phyloP scores from a whole-genome alignment of 2,113 vertebrate species.

The Ctenodactylus gundi region DNA sequence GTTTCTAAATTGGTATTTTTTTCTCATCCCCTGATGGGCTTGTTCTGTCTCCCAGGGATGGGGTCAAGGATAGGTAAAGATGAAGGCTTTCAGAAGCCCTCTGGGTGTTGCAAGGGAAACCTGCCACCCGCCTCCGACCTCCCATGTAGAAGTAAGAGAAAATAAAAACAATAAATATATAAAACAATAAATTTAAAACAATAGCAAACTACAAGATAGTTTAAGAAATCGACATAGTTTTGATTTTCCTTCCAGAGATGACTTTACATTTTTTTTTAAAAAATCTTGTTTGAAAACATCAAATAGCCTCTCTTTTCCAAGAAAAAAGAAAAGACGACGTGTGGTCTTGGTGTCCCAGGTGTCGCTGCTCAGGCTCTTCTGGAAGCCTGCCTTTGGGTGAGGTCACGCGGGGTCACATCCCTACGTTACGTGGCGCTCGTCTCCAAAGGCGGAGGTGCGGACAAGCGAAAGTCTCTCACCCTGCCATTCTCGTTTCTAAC shows the following conservation, averaged over 20 bases:
- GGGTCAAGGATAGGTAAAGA: neutral
- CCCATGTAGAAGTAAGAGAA: neutral
- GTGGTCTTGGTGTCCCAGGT: neutral
- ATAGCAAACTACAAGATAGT: neutral
- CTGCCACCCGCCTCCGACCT: neutral
- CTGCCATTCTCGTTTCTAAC: neutral
- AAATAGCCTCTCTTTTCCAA: neutral
- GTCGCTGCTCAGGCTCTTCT: neutral
- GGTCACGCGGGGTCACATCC: slow-evolving; percentile 19
- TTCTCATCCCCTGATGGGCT: neutral
- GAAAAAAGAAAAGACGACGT: neutral
- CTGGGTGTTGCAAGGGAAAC: neutral
- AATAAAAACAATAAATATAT: neutral
- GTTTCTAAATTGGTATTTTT: neutral
- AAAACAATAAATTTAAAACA: neutral
- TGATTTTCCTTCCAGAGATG: neutral
- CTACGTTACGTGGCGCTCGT: slow-evolving; percentile 24
- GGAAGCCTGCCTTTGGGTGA: slow-evolving; percentile 19
- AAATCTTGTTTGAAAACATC: neutral
- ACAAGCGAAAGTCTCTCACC: slow-evolving; percentile 33
- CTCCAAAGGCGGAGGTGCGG: slow-evolving; percentile 53
- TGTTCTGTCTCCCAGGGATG: neutral
- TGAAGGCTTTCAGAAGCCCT: neutral
- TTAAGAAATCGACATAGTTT: neutral
- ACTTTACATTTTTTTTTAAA: neutral